Conservation (phyloP, 1,140 invertebrate genomes). For the Zophobas morio region DNA sequence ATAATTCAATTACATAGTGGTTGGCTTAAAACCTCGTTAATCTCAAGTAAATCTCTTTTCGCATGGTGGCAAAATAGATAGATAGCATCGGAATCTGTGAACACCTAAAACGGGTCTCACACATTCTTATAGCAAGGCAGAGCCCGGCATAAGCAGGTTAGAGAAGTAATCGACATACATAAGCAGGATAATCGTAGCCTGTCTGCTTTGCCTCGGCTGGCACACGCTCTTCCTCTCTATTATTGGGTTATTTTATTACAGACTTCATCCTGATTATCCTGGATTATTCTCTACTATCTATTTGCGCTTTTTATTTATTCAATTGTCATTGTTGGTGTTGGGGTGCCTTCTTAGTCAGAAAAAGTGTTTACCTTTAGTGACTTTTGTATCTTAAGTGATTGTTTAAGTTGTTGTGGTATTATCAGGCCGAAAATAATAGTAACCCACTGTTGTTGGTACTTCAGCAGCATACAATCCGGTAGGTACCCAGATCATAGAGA, state of each 20-base stretch:
- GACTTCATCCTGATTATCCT: constrained; percentile 50
- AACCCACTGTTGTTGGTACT: too few relatives aligned
- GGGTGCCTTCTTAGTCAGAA: constrained; percentile 29
- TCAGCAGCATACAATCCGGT: too few relatives aligned
- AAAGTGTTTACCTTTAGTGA: neutral
- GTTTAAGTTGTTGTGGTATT: too few relatives aligned
- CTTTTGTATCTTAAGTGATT: neutral
- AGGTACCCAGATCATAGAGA: too few relatives aligned
- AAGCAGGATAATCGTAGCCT: constrained; percentile 53
- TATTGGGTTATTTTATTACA: constrained; percentile 52
- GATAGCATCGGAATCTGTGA: constrained; percentile 33
- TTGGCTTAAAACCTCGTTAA: constrained; percentile 24
- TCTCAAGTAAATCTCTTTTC: constrained; percentile 25
- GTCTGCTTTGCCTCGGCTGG: constrained; percentile 38
- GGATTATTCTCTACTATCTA: constrained; percentile 48
- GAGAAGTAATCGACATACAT: constrained; percentile 51
- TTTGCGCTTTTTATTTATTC: constrained; percentile 45
- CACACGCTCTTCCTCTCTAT: constrained; percentile 44
- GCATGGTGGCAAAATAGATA: constrained; percentile 30
- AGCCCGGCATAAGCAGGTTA: constrained; percentile 44
- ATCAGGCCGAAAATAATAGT: too few relatives aligned
- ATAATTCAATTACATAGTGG: constrained; percentile 21
- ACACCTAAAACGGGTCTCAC: constrained; percentile 33
- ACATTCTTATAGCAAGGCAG: constrained; percentile 34
- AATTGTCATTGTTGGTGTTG: constrained; percentile 41